Base-by-base conservation (phyloP, 2,888 invertebrate species). In the Plagodis pulveraria region DNA sequence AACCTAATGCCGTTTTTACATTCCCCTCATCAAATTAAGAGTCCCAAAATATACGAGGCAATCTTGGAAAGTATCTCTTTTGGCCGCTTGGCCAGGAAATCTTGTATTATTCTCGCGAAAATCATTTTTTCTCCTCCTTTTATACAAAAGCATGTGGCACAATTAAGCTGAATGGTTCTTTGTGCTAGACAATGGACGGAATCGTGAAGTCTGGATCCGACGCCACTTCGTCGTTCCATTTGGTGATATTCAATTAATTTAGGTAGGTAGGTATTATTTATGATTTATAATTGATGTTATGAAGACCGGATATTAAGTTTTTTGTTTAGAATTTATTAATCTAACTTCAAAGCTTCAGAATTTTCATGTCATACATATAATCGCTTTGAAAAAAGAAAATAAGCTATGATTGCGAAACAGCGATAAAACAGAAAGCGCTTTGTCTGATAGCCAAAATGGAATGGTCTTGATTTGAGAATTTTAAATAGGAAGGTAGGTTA, bases 1-100 rank as follows among this genome's bases (percentile, higher is more conserved):
- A 82, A 81, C 77, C 77, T 83, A 83, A 84, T 77, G 81, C 76
- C 80, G 74, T 83, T 86, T 87, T 86, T 85, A 85, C 84, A 84
- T 83, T 80, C 79, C 71, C 70, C 77, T 84, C 84, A 83, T 87
- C 83, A 85, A 86, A 87, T 87, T 86, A 87, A 86, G 81, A 81
- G 77, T 72, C 76, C 74, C 78, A 83, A 80, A 22, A 81, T 83
- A 81, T 83, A 80, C 75, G 80, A 77, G 77, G 75, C 73, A 83
- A 86, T 86, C 80, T 81, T 77, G 76, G 79, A 81, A 61, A 68
- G 58, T 63, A 66, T 61, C 62, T 77, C 79, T 78, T 73, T 78
- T 76, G 71, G 70, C 62, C 70, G 75, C 72, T 78, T 76, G 71
- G 69, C 61, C 70, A 74, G 76, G 80, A 81, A 86, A 83, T 80